A percentile compares a stretch with the other conserved stretches of the same genome.
phyloP scores from a whole-genome alignment of 2,888 invertebrate species.

The Drosophila nr. perissopoda region DNA sequence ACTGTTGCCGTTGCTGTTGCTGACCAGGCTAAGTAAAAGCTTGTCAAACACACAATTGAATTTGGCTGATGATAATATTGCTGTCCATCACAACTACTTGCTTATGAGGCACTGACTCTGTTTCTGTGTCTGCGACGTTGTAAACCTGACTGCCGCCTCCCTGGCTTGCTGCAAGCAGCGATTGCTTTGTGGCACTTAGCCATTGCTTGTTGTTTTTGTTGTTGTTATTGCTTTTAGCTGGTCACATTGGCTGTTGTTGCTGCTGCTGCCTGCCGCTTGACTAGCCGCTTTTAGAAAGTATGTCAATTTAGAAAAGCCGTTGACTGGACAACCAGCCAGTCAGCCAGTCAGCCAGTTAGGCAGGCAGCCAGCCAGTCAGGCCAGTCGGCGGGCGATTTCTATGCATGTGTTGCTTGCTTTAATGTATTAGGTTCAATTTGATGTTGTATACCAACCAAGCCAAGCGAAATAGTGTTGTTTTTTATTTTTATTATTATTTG shows the following conservation, averaged over 20 bases:
- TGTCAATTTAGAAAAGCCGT: slow-evolving; percentile 78
- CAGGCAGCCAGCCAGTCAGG: slow-evolving; percentile 23
- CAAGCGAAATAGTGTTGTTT: slow-evolving; percentile 10
- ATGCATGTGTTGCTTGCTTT: slow-evolving; percentile 8
- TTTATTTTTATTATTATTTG: slow-evolving; percentile 4
- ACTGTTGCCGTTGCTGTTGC: slow-evolving; percentile 34
- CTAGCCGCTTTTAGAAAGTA: slow-evolving; percentile 76
- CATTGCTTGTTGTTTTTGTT: slow-evolving; percentile 39
- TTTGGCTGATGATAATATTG: slow-evolving; percentile 16
- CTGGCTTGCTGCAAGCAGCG: slow-evolving; percentile 35
- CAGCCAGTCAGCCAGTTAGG: background rate
- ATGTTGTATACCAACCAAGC: slow-evolving; percentile 52
- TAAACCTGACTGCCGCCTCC: slow-evolving; percentile 33
- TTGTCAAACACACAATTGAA: slow-evolving; percentile 16
- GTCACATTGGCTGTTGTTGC: slow-evolving; percentile 39
- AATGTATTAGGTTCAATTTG: slow-evolving; percentile 21
- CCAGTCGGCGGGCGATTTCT: slow-evolving; percentile 4
- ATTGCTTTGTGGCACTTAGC: slow-evolving; percentile 52
- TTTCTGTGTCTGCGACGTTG: slow-evolving; percentile 34
- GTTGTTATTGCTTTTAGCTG: slow-evolving; percentile 23
- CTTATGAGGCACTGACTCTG: slow-evolving; percentile 55
- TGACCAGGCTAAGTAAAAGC: slow-evolving; percentile 48
- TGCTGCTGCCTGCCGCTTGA: slow-evolving; percentile 40
- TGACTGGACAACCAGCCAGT: slow-evolving; percentile 59
- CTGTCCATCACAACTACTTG: slow-evolving; percentile 67